A percentile compares a stretch with the other conserved stretches of the same genome.
These are phyloP conservation scores for Tryphoninae sp. DNA, from an alignment of 2,888 invertebrate genomes.

Conservation along the genomic window DNA sequence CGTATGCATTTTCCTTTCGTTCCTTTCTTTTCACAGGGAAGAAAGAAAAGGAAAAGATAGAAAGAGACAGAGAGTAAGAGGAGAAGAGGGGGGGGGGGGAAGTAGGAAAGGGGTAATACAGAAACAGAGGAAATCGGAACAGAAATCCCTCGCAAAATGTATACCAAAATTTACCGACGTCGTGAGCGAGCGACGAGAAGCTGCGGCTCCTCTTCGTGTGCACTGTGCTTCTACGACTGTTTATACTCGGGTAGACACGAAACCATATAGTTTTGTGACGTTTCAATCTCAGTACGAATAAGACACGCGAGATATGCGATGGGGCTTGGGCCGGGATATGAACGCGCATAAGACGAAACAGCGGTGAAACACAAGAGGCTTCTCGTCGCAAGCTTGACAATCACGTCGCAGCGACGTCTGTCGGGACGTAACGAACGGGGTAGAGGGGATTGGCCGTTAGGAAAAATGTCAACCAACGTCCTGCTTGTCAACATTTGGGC, in stretches of 20 bases:
- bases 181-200: conserved; percentile 22
- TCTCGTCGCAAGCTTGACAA: conserved; percentile 32
- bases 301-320: conserved; percentile 15
- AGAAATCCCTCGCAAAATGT: conserved; percentile 31
- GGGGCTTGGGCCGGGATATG: conserved; percentile 26
- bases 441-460: not conserved
- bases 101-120: not conserved
- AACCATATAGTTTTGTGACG: conserved; percentile 53
- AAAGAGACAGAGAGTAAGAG: conserved; percentile 3
- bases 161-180: conserved; percentile 42
- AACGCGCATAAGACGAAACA: not conserved
- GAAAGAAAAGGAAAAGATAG: conserved; percentile 8
- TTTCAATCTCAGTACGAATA: conserved; percentile 56
- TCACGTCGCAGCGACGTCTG: conserved; percentile 32
- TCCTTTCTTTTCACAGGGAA: conserved; percentile 10
- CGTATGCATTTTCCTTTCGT: conserved; percentile 45
- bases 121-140: conserved; percentile 28
- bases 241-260: conserved; percentile 39
- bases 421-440: conserved; percentile 16
- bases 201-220: conserved; percentile 9
- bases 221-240: conserved; percentile 14
- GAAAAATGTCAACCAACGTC: no score
- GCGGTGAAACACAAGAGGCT: conserved; percentile 13
- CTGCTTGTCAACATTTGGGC: not conserved
- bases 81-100: not conserved